Base-by-base conservation (phyloP, 2,797 vertebrate species). In the Cirrhinus mrigala region DNA sequence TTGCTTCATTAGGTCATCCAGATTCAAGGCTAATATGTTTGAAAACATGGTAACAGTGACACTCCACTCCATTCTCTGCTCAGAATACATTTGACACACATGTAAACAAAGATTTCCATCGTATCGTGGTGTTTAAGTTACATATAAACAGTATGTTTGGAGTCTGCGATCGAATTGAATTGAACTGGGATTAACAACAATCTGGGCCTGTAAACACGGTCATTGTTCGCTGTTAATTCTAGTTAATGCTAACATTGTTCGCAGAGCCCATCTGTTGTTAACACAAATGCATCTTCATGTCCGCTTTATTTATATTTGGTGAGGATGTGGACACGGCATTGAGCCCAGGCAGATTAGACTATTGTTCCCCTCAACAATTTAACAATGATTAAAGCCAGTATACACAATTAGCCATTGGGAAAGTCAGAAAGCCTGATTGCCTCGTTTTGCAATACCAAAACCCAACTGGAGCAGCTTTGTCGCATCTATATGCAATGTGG, bases 311-410 rank as follows among this genome's bases (percentile, higher is more conserved):
- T 89, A 85, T 76, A 80, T 88, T 76, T 24, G 27, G 15, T 89
- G 86, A 85, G 80, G 88, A 90, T 93, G 90, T 90, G 83, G 91
- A 92, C 90, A 91, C 88, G 87, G 90, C 92, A 68, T 81, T 44
- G 90, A 87, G 89, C 84, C 80, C 82, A 77, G 79, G 80, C 89
- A 86, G 89, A 90, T 85, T 90, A 92, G 91, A 90, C 90, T 90
- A 90, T 90, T 92, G 87, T 88, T 90, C 91, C 90, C 90, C 91
- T 91, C 75, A 90, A 89, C 84, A 90, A 89, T 92, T 92, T 92
- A 87, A 69, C 89, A 91, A 89, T 93, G 92, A 94, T 94, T 94
- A 92, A 91, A 94, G 91, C 90, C 91, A 91, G 90, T 94, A 91
- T 88, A 91, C 90, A 92, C 90, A 91, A 93, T 94, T 91, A 93